Percentiles rank a stretch among this genome's conserved stretches.
phyloP scores from a whole-genome alignment of 2,113 vertebrate species.

The Phyllostomus hastatus region DNA sequence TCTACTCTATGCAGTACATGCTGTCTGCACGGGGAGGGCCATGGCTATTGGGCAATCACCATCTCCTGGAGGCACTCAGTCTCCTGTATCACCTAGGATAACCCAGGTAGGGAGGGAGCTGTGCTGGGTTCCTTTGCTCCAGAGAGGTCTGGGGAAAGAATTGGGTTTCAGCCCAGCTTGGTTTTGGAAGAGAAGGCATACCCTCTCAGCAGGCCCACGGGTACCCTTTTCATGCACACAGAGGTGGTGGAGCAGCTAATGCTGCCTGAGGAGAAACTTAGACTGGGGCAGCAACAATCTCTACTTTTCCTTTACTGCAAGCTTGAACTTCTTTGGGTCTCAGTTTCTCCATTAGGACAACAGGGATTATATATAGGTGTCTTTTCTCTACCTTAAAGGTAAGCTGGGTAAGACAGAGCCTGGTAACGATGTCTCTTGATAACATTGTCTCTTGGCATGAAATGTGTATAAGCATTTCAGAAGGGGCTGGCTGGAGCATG shows the following conservation, averaged over 20 bases:
- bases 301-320: neutral
- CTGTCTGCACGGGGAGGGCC: neutral
- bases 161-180: too few species aligned
- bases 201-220: neutral
- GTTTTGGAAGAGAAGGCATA: neutral
- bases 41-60: conserved; percentile 23
- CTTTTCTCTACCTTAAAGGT: neutral
- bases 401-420: neutral
- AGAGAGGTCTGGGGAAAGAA: neutral
- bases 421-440: neutral
- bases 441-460: neutral
- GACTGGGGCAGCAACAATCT: neutral
- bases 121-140: neutral
- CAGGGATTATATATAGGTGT: neutral
- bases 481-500: neutral
- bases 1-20: conserved; percentile 17
- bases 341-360: neutral
- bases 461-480: neutral
- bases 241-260: neutral
- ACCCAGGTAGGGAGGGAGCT: neutral
- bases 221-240: rapidly evolving
- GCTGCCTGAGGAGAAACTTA: neutral
- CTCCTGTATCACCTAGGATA: conserved; percentile 22
- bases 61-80: neutral
- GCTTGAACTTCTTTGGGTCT: neutral